Base-by-base conservation (phyloP, 1,140 invertebrate species). In the Coenobita brevimanus region DNA sequence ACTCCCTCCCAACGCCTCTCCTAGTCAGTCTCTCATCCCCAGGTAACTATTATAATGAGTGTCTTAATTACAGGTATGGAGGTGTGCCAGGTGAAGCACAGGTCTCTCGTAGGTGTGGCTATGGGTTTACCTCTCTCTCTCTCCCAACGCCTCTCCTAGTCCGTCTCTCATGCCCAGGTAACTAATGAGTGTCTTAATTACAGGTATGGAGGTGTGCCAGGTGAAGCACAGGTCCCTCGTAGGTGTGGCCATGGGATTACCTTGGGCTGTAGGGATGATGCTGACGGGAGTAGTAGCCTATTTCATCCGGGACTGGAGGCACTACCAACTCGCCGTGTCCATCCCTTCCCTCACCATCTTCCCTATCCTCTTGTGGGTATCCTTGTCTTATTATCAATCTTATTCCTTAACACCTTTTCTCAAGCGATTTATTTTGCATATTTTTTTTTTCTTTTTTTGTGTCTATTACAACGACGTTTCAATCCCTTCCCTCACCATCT, bases 221-320 rank as follows among this genome's bases (percentile, higher is more conserved):
- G 36, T 46, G 21, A 67, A 43, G 60, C 21, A 46, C n/a, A 43
- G 80, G 24, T 64, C 80, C 21, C 8, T 69, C 15, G 73, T 87
- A 27, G 95, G 84, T 10, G 27, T 87, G 30, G 8, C 79, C 30
- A 82, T 78, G 27, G 76, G 67, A 4, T 46, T 87, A 2, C 84
- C 84, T 1, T 87, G 76, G 76, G 84, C 84, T 4, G 30, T 87
- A 3, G 84, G 84, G 1, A 67, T 24, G 0, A 87, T 87, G 84
- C 0, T n/a, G 17, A 54, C 62, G 71, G 76, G 76, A 1, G 84
- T n/a, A 17, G 1, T 96, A 91, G 96, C 95, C 2, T 96, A 95
- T 92, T 94, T 94, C 54, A 94, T 97, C 30, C 93, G 93, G 38
- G 94, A 97, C 90, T 97, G 96, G 96, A 93, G 95, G 90, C 93